A percentile compares a stretch with the other conserved stretches of the same genome.
Evolutionary conservation across 2,797 vertebrate species (phyloP).

Genomic region (Myiothlypis coronata): DNA sequence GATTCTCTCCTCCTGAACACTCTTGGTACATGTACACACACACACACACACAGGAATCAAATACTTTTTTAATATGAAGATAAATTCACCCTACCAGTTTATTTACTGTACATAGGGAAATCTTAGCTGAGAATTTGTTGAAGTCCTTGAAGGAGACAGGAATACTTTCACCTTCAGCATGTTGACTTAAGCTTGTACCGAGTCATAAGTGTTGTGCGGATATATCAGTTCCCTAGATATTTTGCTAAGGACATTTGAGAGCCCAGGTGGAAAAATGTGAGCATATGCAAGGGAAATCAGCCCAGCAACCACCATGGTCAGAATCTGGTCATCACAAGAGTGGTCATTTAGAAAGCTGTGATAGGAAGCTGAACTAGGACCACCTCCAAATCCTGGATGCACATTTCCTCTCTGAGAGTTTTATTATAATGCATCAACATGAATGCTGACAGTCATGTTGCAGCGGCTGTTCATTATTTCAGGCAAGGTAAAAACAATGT

Average conservation of each 20-base stretch:
- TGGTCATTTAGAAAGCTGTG: background rate
- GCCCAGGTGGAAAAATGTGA: background rate
- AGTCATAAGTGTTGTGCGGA: background rate
- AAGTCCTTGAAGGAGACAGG: background rate
- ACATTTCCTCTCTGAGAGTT: background rate
- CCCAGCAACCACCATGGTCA: background rate
- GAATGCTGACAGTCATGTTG: background rate
- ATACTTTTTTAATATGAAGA: background rate
- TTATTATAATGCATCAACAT: background rate
- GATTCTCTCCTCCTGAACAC: background rate
- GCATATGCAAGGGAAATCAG: background rate
- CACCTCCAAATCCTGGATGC: background rate
- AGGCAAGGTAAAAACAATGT: background rate
- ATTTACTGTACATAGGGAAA: background rate
- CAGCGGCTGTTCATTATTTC: background rate
- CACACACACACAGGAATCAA: too few species aligned
- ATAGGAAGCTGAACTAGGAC: background rate
- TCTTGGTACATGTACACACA: fast-evolving
- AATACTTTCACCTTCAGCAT: background rate
- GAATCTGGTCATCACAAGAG: background rate
- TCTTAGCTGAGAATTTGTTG: background rate
- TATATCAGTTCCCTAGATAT: background rate
- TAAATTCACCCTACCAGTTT: background rate
- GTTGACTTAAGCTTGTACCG: background rate
- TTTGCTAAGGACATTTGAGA: background rate